phyloP scores from a whole-genome alignment of 2,888 invertebrate genomes.

The Cyclophora punctaria region DNA sequence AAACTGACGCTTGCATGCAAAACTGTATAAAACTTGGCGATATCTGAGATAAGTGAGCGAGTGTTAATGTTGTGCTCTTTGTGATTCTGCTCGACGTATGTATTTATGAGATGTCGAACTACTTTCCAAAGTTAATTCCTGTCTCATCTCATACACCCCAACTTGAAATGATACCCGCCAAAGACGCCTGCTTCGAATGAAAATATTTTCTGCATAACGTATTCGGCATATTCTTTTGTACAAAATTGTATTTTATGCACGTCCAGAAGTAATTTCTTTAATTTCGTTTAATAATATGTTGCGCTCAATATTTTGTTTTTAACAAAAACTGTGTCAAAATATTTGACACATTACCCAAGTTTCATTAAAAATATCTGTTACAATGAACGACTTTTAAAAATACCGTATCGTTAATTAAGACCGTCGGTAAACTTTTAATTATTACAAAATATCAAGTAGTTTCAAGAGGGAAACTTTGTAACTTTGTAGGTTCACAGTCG shows the following conservation, averaged over 20 bases:
- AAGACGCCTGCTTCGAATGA: slow-evolving; percentile 37
- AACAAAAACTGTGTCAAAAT: no score
- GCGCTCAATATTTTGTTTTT: neutral
- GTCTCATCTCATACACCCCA: slow-evolving; percentile 55
- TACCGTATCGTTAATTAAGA: neutral
- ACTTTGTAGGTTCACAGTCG: no score
- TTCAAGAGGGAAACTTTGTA: no score
- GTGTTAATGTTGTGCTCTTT: slow-evolving; percentile 67
- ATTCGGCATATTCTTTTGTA: no score
- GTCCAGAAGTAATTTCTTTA: no score
- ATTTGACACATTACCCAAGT: no score
- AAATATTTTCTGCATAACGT: slow-evolving; percentile 21
- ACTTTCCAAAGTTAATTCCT: slow-evolving; percentile 65
- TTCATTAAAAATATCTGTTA: no score
- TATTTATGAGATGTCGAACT: slow-evolving; percentile 48
- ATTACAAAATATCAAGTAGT: neutral
- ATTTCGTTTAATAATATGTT: neutral
- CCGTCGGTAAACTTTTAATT: neutral
- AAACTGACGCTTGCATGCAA: slow-evolving; percentile 36
- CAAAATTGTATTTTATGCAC: no score
- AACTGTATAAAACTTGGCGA: slow-evolving; percentile 56
- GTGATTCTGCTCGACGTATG: slow-evolving; percentile 48
- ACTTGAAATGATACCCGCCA: slow-evolving; percentile 45
- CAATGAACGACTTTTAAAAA: no score
- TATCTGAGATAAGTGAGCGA: slow-evolving; percentile 62